Base-by-base conservation (phyloP, 2,113 vertebrate species). In the Rhodinocichla rosea region DNA sequence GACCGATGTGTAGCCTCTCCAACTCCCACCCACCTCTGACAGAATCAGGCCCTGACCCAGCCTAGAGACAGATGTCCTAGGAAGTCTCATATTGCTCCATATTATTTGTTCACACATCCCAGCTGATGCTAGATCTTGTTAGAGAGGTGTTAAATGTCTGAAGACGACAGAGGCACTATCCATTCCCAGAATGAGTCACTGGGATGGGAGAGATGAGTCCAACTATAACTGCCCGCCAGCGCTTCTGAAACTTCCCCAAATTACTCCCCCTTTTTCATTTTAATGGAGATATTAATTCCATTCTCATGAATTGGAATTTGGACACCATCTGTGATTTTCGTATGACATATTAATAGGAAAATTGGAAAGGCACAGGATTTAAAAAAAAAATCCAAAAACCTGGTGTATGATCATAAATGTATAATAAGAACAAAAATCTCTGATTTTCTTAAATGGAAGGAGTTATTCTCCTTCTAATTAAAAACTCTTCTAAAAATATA, bases 241-340 rank as follows among this genome's bases (percentile, higher is more conserved):
- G 16, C 92, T 96, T 96, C 94, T 33, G 76, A 97, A 94, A 93
- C 77, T 93, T 88, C 62, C 39, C 69, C 49, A 57, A 30, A 7
- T 39, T 80, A 19, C 76, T 92, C 86, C 64, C 63, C 40, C 37
- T 88, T 85, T 84, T 94, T 91, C 37, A 71, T 94, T 96, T 95
- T 92, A 88, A 96, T 70, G 68, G 95, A 87, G 77, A 68, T 81
- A 53, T 69, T 95, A 89, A 96, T 95, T 97, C 92, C 91, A 78
- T 90, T 96, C 85, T 45, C 60, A 86, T 95, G 93, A 96, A 97
- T 69, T 89, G 90, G 78, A 95, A 95, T 94, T 91, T 97, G 94
- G 94, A 92, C 32, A 83, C 42, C 44, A 56, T 92, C 53, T 1
- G 3, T 76, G 53, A 50, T 94, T 95, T 95, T 87, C 63, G 91